phyloP scores from a whole-genome alignment of 2,888 invertebrate species.

The Polietes domitor region DNA sequence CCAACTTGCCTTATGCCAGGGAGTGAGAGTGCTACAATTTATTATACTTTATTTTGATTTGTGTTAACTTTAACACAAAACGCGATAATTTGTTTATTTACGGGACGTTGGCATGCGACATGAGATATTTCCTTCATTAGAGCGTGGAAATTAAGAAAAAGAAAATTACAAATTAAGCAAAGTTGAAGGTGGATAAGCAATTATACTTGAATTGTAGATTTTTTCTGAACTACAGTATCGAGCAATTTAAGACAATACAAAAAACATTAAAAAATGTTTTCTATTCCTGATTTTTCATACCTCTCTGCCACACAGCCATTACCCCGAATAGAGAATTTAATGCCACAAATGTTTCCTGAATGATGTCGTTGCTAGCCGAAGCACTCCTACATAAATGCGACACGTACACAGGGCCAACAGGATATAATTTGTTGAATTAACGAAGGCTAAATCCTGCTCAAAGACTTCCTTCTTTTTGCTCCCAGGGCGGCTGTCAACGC shows the following conservation, averaged over 20 bases:
- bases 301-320: background rate
- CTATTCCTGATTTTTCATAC: background rate
- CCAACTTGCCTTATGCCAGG: background rate
- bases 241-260: too few species aligned
- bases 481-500: background rate
- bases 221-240: too few species aligned
- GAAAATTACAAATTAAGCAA: too few species aligned
- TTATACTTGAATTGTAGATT: too few species aligned
- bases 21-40: background rate
- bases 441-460: conserved; percentile 17
- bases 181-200: too few species aligned
- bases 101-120: background rate
- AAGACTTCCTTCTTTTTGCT: background rate
- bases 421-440: conserved; percentile 63
- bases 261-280: too few species aligned
- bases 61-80: background rate
- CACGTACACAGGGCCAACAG: conserved; percentile 28
- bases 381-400: background rate
- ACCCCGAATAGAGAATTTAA: background rate
- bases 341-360: background rate
- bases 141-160: too few species aligned
- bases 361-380: background rate
- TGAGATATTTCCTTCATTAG: background rate
- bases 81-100: background rate
- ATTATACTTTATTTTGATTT: conserved; percentile 8